Evolutionary conservation across 2,113 vertebrate species (phyloP), one percentile per base, ranked within the genome.

Genomic region (Rhegmatorhina hoffmannsi): DNA sequence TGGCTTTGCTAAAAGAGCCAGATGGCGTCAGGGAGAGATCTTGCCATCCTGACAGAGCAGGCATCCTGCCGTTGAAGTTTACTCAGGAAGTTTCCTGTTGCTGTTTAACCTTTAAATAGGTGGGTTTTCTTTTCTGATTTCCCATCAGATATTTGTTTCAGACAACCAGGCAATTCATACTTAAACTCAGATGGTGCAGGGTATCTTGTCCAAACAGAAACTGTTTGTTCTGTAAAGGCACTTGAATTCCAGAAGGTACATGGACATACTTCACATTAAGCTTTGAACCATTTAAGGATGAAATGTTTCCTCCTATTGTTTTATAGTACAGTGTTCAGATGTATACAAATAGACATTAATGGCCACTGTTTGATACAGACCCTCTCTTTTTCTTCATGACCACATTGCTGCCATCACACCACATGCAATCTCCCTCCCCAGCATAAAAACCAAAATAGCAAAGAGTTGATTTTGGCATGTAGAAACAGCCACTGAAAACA

Each of bases 401-500:
- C 29, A 11, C 47, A 19, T 31, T 47, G 25, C 31, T 90, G n/a
- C 46, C 1, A 0, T 64, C 49, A 31, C 1, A 2, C 46, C 6
- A 3, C 10, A 43, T 17, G 31, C 44, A 73, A 21, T 44, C 40
- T 46, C 40, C 19, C 74, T 87, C 38, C 43, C 46, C 43, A 55
- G 0, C 10, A 49, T 17, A 72, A 90, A 90, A 90, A 18, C 17
- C 10, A 28, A 53, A 84, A 34, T 1, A 83, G 25, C 46, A 84
- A 47, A 25, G 18, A 36, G 36, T 19, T 82, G 43, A 31, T 82
- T 50, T 67, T 84, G 38, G 38, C 52, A 53, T 25, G 5, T 13
- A 58, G 66, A 74, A 84, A 67, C 17, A 26, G 11, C 11, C 36
- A 63, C 74, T 75, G 62, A 16, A 79, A 72, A 59, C 9, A 29